Conservation (phyloP, 2,797 vertebrate species). For the Sebastes vulpes region DNA sequence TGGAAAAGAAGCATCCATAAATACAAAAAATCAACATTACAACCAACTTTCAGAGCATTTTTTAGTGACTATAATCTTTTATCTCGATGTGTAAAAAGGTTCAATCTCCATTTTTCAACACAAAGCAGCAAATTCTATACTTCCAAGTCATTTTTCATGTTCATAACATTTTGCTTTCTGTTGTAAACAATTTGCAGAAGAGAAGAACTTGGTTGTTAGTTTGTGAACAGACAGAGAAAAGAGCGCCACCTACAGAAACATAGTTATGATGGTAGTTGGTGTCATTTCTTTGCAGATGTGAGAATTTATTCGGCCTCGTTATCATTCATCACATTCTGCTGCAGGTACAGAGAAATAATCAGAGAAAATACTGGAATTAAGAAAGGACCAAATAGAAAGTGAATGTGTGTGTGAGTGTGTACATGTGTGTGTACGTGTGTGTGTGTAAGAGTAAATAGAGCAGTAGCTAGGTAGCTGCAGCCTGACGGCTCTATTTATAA, state of each 20-base stretch:
- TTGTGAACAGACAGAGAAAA: not conserved
- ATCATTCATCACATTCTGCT: not conserved
- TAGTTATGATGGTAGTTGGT: not conserved
- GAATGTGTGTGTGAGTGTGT: not conserved
- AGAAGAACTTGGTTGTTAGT: not conserved
- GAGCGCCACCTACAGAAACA: too few relatives aligned
- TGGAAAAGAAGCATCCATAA: not conserved
- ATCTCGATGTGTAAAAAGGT: not conserved
- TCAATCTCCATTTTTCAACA: not conserved
- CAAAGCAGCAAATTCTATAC: not conserved
- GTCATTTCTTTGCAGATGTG: not conserved
- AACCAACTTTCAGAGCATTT: too few relatives aligned
- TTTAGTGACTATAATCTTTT: not conserved
- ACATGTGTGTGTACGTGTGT: not conserved
- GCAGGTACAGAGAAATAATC: not conserved
- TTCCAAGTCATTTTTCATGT: too few relatives aligned
- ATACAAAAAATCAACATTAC: too few relatives aligned
- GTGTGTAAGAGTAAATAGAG: not conserved
- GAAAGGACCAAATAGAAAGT: not conserved
- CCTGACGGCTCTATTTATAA: constrained; percentile 54
- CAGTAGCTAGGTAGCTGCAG: constrained; percentile 40
- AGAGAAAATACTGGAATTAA: not conserved
- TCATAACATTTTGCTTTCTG: not conserved
- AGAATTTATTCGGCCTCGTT: not conserved
- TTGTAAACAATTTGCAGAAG: not conserved